phyloP scores from a whole-genome alignment of 2,113 vertebrate genomes.

The Scomber japonicus region DNA sequence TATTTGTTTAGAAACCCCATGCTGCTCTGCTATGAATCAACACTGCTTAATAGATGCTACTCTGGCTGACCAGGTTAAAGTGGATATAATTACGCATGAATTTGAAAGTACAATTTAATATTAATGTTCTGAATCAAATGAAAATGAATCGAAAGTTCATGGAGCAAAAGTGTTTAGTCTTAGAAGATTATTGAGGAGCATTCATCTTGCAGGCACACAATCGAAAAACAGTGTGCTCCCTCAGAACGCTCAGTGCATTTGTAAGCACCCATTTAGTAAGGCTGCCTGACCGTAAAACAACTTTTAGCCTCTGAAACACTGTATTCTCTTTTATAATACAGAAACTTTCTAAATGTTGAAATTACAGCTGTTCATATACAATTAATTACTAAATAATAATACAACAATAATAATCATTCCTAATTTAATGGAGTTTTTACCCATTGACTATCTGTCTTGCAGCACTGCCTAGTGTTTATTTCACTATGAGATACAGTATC shows the following conservation, averaged over 20 bases:
- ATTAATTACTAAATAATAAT: no score
- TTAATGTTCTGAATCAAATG: slow-evolving; percentile 50
- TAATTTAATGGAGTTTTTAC: neutral
- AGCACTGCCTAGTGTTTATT: neutral
- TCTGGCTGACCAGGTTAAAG: slow-evolving; percentile 60
- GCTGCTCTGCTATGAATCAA: slow-evolving; percentile 60
- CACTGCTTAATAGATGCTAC: slow-evolving; percentile 53
- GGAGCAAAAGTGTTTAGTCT: slow-evolving; percentile 31
- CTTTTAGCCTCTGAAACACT: slow-evolving; percentile 14
- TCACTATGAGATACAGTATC: no score
- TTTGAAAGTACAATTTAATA: slow-evolving; percentile 39
- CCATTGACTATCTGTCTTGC: slow-evolving; percentile 1
- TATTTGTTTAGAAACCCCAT: slow-evolving; percentile 74
- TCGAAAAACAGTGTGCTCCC: slow-evolving; percentile 29
- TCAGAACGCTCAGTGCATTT: slow-evolving; percentile 16
- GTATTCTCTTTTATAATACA: neutral
- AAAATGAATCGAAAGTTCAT: slow-evolving; percentile 40
- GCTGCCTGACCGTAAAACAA: slow-evolving; percentile 12
- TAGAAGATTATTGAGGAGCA: slow-evolving; percentile 26
- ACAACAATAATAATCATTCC: neutral
- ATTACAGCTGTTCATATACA: no score
- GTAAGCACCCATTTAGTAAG: slow-evolving; percentile 37
- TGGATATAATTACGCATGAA: slow-evolving; percentile 51
- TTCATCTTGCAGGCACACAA: slow-evolving; percentile 31
- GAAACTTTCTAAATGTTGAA: neutral